These are phyloP conservation scores for Miichthys miiuy DNA, from an alignment of 2,797 vertebrate genomes.

Conservation along the genomic window DNA sequence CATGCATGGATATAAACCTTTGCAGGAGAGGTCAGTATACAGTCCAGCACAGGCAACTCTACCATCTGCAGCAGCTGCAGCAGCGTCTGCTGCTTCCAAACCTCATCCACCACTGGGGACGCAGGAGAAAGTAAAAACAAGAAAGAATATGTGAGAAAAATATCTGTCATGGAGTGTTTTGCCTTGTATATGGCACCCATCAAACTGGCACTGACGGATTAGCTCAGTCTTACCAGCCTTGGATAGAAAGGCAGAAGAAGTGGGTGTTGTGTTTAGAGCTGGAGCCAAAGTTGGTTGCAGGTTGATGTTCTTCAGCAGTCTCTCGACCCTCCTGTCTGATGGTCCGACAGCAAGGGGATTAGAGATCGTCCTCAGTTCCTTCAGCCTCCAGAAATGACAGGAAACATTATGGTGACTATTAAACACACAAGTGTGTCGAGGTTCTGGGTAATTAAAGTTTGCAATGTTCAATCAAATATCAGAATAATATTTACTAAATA, in stretches of 20 bases:
- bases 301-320: conserved; percentile 84
- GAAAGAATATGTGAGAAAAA: neutral
- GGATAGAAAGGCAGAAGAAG: conserved; percentile 76
- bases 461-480: neutral
- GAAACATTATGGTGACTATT: neutral
- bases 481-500: neutral
- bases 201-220: neutral
- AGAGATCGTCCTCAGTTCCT: conserved; percentile 84
- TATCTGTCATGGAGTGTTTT: neutral
- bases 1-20: conserved; percentile 55
- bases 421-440: neutral
- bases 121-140: neutral
- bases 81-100: conserved; percentile 91
- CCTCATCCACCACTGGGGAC: conserved; percentile 84
- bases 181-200: neutral
- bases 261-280: conserved; percentile 54
- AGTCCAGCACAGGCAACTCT: conserved; percentile 89
- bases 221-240: conserved; percentile 81
- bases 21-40: conserved; percentile 85
- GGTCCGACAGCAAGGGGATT: conserved; percentile 87
- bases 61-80: conserved; percentile 89
- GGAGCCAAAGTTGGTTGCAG: conserved; percentile 76
- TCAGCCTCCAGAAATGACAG: conserved; percentile 66
- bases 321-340: conserved; percentile 85
- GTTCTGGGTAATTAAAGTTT: neutral